These are phyloP conservation scores for Caenorhabditis remanei DNA, from an alignment of 1,140 invertebrate genomes.

Conservation along the genomic window DNA sequence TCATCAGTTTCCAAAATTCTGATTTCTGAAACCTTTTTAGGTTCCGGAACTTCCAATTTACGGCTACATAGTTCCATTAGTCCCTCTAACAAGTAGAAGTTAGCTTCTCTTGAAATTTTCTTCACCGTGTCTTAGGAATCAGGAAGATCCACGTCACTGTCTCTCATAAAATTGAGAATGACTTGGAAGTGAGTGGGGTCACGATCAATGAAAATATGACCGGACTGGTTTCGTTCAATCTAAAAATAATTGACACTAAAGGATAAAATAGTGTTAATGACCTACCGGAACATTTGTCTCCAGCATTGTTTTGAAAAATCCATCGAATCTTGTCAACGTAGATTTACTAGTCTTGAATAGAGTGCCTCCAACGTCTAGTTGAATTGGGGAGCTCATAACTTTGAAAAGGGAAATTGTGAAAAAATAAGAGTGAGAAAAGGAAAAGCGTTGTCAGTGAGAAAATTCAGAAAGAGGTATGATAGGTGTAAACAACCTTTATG, in stretches of 20 bases:
- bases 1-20: neutral
- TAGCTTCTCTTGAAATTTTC: neutral
- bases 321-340: too few species aligned
- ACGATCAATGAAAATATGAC: neutral
- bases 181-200: neutral
- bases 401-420: too few species aligned
- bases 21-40: neutral
- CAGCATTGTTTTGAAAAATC: too few species aligned
- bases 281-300: too few species aligned
- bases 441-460: too few species aligned
- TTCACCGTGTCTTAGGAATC: neutral
- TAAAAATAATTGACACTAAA: neutral
- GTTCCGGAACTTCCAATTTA: neutral
- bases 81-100: neutral
- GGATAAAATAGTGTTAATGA: neutral
- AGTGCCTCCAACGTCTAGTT: too few species aligned
- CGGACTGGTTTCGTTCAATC: neutral
- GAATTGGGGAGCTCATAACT: too few species aligned
- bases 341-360: too few species aligned
- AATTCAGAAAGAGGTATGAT: too few species aligned
- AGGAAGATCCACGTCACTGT: neutral
- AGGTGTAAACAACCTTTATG: too few species aligned
- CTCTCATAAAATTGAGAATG: conserved; percentile 9
- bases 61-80: neutral
- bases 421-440: too few species aligned